A percentile compares a stretch with the other conserved stretches of the same genome.
Evolutionary conservation across 2,888 invertebrate species (phyloP).

Genomic region (Alloscopus bannaensis): DNA sequence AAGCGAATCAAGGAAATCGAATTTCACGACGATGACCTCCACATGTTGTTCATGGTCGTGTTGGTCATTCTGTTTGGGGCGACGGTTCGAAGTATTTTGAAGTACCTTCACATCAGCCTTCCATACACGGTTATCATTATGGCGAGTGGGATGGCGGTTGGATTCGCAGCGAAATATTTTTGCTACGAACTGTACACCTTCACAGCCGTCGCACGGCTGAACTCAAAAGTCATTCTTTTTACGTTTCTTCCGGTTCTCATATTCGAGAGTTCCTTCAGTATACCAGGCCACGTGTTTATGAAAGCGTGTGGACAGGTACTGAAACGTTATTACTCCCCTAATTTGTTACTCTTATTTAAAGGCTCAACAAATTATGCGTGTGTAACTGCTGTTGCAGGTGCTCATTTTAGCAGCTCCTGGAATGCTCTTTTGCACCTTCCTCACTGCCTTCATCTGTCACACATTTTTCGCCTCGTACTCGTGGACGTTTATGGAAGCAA

Average conservation of each 20-base stretch:
- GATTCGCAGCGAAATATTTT: slow-evolving; percentile 68
- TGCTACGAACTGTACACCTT: slow-evolving; percentile 64
- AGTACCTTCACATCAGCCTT: slow-evolving; percentile 70
- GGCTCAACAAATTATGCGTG: too few relatives aligned
- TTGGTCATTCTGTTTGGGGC: slow-evolving; percentile 70
- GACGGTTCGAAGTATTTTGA: slow-evolving; percentile 65
- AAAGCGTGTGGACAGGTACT: slow-evolving; percentile 51
- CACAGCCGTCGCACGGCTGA: slow-evolving; percentile 67
- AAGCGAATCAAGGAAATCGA: slow-evolving; percentile 46
- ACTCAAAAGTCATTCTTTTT: slow-evolving; percentile 69
- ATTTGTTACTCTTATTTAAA: too few relatives aligned
- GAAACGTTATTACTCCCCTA: neutral
- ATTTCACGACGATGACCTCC: slow-evolving; percentile 62
- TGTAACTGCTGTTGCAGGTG: too few relatives aligned
- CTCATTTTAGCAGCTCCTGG: slow-evolving; percentile 68
- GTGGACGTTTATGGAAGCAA: slow-evolving; percentile 75
- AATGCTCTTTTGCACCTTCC: slow-evolving; percentile 69
- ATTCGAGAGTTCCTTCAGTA: slow-evolving; percentile 71
- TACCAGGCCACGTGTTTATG: slow-evolving; percentile 58
- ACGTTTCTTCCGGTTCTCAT: slow-evolving; percentile 71
- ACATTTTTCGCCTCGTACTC: slow-evolving; percentile 71
- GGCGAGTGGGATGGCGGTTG: slow-evolving; percentile 75
- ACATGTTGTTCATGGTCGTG: slow-evolving; percentile 69
- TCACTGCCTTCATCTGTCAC: slow-evolving; percentile 62
- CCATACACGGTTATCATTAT: slow-evolving; percentile 76